A percentile compares a stretch with the other conserved stretches of the same genome.
Conservation (phyloP, 1,140 invertebrate species). For the Caenorhabditis tropicalis region DNA sequence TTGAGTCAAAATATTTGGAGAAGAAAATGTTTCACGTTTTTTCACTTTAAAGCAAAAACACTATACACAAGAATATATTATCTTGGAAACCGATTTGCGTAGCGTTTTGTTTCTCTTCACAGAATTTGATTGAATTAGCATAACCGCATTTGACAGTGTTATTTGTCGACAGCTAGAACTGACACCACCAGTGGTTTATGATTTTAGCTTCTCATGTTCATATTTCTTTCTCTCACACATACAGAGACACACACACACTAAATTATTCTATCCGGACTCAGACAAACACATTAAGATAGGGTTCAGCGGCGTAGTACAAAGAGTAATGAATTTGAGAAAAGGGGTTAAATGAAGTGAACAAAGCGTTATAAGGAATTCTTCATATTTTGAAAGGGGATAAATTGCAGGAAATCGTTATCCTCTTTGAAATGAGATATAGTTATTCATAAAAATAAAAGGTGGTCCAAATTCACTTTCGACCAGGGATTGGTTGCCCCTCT, state of each 20-base stretch:
- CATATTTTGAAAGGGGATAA: neutral
- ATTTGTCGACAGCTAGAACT: constrained; percentile 27
- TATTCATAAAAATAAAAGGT: neutral
- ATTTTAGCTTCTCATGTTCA: neutral
- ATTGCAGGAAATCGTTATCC: constrained; percentile 9
- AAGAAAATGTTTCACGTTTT: neutral
- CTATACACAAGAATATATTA: neutral
- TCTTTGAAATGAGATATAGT: neutral
- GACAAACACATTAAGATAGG: neutral
- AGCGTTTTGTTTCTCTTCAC: neutral
- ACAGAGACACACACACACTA: too few relatives aligned
- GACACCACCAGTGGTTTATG: constrained; percentile 13
- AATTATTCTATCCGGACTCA: neutral
- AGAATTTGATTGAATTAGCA: constrained; percentile 39
- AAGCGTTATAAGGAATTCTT: neutral
- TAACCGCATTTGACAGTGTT: constrained; percentile 34
- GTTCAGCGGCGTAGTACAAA: neutral
- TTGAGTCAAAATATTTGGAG: too few relatives aligned
- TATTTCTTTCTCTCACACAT: too few relatives aligned
- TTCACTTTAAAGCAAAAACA: neutral
- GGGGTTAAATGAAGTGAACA: constrained; percentile 33
- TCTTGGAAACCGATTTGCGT: neutral
- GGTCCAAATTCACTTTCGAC: neutral
- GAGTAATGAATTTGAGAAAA: constrained; percentile 37
- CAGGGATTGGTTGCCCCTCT: neutral